phyloP scores from a whole-genome alignment of 2,113 vertebrate genomes.

The Typhlomys cinereus region DNA sequence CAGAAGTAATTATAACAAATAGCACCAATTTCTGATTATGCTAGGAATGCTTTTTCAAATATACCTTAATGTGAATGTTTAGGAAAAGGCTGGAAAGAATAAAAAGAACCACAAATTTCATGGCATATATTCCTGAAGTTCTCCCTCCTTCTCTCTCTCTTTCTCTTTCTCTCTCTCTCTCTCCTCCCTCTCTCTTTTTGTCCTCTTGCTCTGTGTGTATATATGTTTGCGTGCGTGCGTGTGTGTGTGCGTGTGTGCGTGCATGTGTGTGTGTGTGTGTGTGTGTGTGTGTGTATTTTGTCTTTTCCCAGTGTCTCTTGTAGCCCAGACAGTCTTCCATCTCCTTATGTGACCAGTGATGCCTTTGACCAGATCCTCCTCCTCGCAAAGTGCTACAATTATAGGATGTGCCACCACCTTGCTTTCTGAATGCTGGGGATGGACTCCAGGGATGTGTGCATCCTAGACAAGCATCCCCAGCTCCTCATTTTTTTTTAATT shows the following conservation, averaged over 20 bases:
- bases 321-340: not conserved
- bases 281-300: too few relatives aligned
- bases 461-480: not conserved
- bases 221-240: accelerated
- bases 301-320: not conserved
- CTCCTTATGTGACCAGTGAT: not conserved
- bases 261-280: not conserved
- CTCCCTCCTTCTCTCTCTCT: not conserved
- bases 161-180: too few relatives aligned
- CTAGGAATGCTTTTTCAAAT: not conserved
- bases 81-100: not conserved
- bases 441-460: not conserved
- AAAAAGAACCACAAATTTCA: not conserved
- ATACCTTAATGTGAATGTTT: not conserved
- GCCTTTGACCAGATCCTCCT: not conserved
- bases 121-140: not conserved
- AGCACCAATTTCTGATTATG: not conserved
- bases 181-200: too few relatives aligned
- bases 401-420: not conserved
- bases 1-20: not conserved
- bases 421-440: not conserved
- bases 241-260: not conserved
- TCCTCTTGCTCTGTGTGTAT: too few relatives aligned
- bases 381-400: not conserved
- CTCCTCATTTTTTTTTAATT: not conserved